A percentile compares a stretch with the other conserved stretches of the same genome.
These are phyloP conservation scores for Aphelenchoides bicaudatus DNA, from an alignment of 2,888 invertebrate species.

Conservation along the genomic window DNA sequence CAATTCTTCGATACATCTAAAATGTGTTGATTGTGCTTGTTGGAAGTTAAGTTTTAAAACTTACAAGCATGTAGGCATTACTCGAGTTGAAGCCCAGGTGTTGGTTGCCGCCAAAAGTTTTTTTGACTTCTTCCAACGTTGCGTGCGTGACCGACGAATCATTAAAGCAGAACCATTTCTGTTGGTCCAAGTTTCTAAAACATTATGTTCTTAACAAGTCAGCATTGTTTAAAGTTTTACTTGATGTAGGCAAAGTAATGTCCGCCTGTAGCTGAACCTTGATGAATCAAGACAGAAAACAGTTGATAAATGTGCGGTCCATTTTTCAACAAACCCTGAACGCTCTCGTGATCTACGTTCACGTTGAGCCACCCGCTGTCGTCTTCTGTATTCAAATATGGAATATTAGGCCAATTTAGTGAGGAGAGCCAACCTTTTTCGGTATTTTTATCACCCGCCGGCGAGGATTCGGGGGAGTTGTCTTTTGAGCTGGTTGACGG, in stretches of 20 bases:
- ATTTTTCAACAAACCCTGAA: conserved; percentile 37
- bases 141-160: conserved; percentile 74
- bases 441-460: neutral
- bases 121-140: conserved; percentile 72
- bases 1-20: conserved; percentile 75
- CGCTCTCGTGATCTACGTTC: conserved; percentile 26
- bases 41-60: neutral
- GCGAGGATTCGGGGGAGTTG: neutral
- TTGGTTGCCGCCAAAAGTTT: conserved; percentile 76
- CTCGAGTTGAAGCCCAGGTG: conserved; percentile 69
- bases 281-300: conserved; percentile 86
- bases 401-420: too few species aligned
- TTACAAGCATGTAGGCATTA: conserved; percentile 67
- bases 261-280: conserved; percentile 82
- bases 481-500: neutral
- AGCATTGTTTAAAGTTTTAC: conserved; percentile 61
- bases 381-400: too few species aligned
- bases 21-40: conserved; percentile 1
- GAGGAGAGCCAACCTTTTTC: too few species aligned
- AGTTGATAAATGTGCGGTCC: conserved; percentile 79
- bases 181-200: conserved; percentile 64
- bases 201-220: neutral
- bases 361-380: conserved; percentile 30
- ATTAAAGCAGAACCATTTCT: conserved; percentile 82
- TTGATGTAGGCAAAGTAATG: conserved; percentile 88